Evolutionary conservation across 2,797 vertebrate species (phyloP).

Genomic region (Passerculus sandwichensis): DNA sequence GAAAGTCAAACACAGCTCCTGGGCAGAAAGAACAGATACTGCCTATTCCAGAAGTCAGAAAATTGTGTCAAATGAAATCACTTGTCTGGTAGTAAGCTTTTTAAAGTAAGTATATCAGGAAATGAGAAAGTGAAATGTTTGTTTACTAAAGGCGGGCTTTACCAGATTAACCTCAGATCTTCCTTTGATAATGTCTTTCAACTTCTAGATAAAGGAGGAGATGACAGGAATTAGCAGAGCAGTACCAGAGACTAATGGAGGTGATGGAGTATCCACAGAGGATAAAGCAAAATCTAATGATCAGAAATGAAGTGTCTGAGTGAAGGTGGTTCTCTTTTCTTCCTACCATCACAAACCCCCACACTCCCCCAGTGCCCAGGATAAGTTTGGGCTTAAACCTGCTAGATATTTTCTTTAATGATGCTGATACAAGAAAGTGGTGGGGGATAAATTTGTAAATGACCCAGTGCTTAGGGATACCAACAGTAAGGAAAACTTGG

Average conservation of each 20-base stretch:
- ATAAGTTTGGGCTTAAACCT: neutral
- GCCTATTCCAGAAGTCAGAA: neutral
- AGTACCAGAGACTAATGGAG: neutral
- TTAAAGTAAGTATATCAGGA: neutral
- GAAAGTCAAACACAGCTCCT: neutral
- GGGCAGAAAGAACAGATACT: neutral
- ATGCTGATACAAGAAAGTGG: neutral
- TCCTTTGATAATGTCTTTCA: neutral
- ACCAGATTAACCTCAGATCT: neutral
- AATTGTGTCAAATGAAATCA: neutral
- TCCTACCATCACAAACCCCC: neutral
- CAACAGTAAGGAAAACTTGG: neutral
- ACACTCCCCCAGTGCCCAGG: neutral
- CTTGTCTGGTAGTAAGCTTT: neutral
- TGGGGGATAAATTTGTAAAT: neutral
- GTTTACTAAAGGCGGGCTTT: neutral
- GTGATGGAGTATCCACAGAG: neutral
- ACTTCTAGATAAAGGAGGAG: neutral
- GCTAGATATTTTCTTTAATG: neutral
- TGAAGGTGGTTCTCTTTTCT: neutral
- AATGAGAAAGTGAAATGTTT: neutral
- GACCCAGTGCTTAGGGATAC: neutral
- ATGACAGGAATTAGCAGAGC: neutral
- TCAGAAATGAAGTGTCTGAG: neutral
- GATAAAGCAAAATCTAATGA: neutral